These are phyloP conservation scores for Lanistes nyassanus DNA, from an alignment of 1,140 invertebrate genomes.

Conservation along the genomic window DNA sequence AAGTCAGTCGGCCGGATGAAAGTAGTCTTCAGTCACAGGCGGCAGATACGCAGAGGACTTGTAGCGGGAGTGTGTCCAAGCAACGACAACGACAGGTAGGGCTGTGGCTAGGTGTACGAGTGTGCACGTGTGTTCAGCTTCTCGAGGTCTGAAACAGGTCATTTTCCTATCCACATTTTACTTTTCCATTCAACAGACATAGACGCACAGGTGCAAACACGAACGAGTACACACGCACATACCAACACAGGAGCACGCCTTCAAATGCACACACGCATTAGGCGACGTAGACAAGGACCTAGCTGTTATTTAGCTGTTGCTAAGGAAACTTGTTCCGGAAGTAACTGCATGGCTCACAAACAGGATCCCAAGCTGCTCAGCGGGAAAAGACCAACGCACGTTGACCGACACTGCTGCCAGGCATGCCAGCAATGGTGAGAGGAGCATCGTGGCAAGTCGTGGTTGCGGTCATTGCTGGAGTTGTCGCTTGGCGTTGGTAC, in stretches of 20 bases:
- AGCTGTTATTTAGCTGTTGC: not conserved
- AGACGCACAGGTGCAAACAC: not conserved
- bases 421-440: not conserved
- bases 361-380: not conserved
- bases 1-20: too few species aligned
- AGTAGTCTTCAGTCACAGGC: too few species aligned
- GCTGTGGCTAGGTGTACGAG: too few species aligned
- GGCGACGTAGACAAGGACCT: slow-evolving; percentile 1
- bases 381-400: not conserved
- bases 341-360: not conserved
- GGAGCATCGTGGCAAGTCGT: too few species aligned
- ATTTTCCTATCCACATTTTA: too few species aligned
- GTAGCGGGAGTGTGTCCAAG: too few species aligned
- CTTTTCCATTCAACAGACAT: too few species aligned
- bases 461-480: slow-evolving; percentile 15
- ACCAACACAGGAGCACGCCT: not conserved
- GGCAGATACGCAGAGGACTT: too few species aligned
- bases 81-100: too few species aligned
- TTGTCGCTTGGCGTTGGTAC: slow-evolving; percentile 22
- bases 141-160: too few species aligned
- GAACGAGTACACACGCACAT: slow-evolving; percentile 7
- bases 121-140: too few species aligned
- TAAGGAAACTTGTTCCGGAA: not conserved
- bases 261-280: not conserved
- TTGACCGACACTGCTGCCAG: not conserved